Evolutionary conservation across 2,888 invertebrate species (phyloP).

Genomic region (Drosophila mercatorum): DNA sequence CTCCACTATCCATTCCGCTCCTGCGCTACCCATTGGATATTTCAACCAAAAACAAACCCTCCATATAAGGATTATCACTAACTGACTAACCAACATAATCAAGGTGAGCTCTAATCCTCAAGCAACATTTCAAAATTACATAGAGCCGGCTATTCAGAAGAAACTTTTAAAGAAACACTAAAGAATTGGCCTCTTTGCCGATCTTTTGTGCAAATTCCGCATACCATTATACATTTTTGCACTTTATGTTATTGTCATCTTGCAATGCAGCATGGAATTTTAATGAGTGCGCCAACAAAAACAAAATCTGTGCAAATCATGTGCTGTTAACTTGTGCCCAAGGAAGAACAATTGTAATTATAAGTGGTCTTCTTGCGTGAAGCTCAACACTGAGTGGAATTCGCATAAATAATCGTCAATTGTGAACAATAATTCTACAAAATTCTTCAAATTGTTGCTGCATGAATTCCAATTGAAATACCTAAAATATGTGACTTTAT

Average conservation of each 20-base stretch:
- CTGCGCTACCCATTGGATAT: constrained; percentile 58
- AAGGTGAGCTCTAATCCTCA: constrained; percentile 60
- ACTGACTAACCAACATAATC: constrained; percentile 52
- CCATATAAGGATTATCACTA: constrained; percentile 60
- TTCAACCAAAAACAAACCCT: constrained; percentile 5
- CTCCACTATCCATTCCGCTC: constrained; percentile 19
- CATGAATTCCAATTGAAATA: constrained; percentile 14
- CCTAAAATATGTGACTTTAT: background rate
- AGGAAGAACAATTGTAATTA: constrained; percentile 34
- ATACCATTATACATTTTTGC: constrained; percentile 22
- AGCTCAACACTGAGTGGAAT: constrained; percentile 7
- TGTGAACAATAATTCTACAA: constrained; percentile 20
- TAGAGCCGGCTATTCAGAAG: constrained; percentile 11
- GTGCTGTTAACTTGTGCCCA: constrained; percentile 43
- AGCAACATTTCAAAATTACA: constrained; percentile 13
- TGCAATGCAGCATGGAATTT: constrained; percentile 58
- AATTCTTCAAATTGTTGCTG: background rate
- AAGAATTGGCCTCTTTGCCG: background rate
- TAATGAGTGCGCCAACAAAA: constrained; percentile 60
- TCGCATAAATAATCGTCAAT: constrained; percentile 14
- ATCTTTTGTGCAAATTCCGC: constrained; percentile 8
- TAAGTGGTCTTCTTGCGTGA: constrained; percentile 6
- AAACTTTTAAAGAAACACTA: background rate
- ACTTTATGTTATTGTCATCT: constrained; percentile 24
- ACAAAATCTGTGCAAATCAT: constrained; percentile 55